These are phyloP conservation scores for Macquaria australasica DNA, from an alignment of 2,113 vertebrate genomes.

Conservation along the genomic window DNA sequence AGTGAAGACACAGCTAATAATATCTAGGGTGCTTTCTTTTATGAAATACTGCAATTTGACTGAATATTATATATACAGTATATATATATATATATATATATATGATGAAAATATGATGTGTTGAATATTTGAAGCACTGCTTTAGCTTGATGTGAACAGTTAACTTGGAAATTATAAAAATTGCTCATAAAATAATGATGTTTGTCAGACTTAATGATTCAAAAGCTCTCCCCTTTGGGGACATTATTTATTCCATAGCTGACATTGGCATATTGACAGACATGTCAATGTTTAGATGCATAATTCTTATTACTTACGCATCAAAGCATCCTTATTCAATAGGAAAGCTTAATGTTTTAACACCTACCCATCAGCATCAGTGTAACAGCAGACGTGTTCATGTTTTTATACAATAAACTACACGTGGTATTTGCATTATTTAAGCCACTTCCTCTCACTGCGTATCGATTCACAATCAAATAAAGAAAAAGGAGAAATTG, in stretches of 20 bases:
- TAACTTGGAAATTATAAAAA: conserved; percentile 10
- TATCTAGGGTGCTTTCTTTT: too few relatives aligned
- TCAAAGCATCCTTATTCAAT: background rate
- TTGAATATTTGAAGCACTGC: background rate
- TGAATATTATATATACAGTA: too few relatives aligned
- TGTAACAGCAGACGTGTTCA: background rate
- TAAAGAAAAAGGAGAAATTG: conserved; percentile 44
- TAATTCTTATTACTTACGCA: conserved; percentile 10
- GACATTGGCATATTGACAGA: conserved; percentile 11
- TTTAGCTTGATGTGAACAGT: conserved; percentile 17
- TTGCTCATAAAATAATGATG: background rate
- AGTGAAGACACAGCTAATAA: background rate
- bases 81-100: too few relatives aligned
- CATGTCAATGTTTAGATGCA: conserved; percentile 4
- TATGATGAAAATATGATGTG: too few relatives aligned
- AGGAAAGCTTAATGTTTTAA: background rate
- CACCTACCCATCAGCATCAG: background rate
- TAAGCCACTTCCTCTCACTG: conserved; percentile 25
- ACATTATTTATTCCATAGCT: conserved; percentile 1
- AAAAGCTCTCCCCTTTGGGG: background rate
- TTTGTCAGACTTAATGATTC: conserved; percentile 1
- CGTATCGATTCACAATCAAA: conserved; percentile 51
- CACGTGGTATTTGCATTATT: conserved; percentile 24
- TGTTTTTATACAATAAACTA: conserved; percentile 16
- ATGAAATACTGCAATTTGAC: background rate